Conservation (phyloP, 2,797 vertebrate species). For the Amblyraja radiata region DNA sequence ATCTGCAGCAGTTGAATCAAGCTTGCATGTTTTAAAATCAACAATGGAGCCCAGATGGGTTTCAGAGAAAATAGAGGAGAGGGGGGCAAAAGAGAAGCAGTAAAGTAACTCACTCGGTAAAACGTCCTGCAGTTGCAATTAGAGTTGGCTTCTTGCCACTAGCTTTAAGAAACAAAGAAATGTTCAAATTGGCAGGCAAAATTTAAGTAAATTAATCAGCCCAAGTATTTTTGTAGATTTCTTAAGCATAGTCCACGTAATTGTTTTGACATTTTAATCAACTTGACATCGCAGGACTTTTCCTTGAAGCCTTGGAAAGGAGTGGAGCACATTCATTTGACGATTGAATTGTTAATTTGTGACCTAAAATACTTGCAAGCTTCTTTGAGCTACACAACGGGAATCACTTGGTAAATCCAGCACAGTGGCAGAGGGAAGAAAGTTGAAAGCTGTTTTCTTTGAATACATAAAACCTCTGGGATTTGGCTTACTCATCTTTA, state of each 20-base stretch:
- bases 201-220: constrained; percentile 25
- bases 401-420: background rate
- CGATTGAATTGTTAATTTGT: background rate
- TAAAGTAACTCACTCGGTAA: background rate
- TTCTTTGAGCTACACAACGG: background rate
- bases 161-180: background rate
- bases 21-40: background rate
- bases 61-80: background rate
- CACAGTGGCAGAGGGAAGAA: background rate
- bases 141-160: constrained; percentile 21
- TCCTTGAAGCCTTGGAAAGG: background rate
- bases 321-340: background rate
- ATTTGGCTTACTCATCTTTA: background rate
- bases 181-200: constrained; percentile 17
- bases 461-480: background rate
- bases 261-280: constrained; percentile 35
- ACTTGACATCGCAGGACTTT: background rate
- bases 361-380: background rate
- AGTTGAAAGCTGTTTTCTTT: background rate
- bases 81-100: background rate
- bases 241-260: background rate
- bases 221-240: background rate
- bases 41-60: constrained; percentile 13
- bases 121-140: background rate
- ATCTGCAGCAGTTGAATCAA: background rate